Base-by-base conservation (phyloP, 2,113 vertebrate genomes). In the Hymenochirus boettgeri region DNA sequence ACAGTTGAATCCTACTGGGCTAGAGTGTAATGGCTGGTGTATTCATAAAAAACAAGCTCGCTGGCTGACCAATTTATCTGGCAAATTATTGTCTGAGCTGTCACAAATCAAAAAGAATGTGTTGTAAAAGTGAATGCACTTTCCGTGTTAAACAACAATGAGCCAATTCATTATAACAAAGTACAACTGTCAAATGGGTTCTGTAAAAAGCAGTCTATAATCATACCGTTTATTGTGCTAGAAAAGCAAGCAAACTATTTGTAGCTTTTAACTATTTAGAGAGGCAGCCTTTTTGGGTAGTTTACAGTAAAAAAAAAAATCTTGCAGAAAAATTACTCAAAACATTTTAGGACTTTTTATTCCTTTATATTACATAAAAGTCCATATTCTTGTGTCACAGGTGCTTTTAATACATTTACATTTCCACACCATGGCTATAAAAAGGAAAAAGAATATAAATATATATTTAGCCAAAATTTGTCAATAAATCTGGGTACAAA, bases 41-140 rank as follows among this genome's bases (percentile, higher is more conserved):
- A 71, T 73, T 76, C 74, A 75, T 77, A 72, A 69, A 77, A 83
- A 84, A 80, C 65, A 71, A 60, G 76, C 73, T 75, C 75, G 80
- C 80, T 82, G 76, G 66, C 77, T 80, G 72, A 75, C 70, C 75
- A 70, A 77, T 66, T 69, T 73, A 80, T 65, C 73, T 76, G 75
- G 73, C 39, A 66, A 82, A 76, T 82, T 80, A 78, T 71, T 78
- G 55, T 62, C 70, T 74, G 72, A 42, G 71, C 70, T 84, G 71
- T 77, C 74, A 79, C 42, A 72, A 70, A 66, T 58, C 19, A 71
- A 62, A 69, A 37, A 74, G 78, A 81, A 78, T 73, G 37, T 71
- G 18, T 76, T 80, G 73, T 71, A 50, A 78, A 62, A 72, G 55
- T 26, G 61, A 65, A 82, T 69, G 45, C 76, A 73, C 19, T 1